Evolutionary conservation across 2,797 vertebrate species (phyloP).

Genomic region (Neostethus bicornis): DNA sequence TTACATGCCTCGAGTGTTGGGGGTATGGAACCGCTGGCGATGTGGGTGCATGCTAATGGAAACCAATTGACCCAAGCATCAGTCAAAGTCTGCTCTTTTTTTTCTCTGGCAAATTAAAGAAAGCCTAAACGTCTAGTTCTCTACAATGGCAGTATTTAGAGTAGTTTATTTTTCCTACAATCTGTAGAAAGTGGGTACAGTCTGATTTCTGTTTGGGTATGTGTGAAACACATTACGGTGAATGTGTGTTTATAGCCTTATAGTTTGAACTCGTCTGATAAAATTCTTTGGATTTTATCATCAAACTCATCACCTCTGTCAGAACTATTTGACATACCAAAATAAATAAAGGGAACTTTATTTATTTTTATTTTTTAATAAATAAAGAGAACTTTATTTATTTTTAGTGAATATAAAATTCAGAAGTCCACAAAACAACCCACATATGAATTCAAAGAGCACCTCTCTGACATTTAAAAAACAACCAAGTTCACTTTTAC

Average conservation of each 20-base stretch:
- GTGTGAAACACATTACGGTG: constrained; percentile 8
- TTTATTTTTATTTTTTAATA: too few species aligned
- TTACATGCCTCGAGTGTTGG: constrained; percentile 19
- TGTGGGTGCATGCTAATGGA: constrained; percentile 39
- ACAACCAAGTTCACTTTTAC: too few species aligned
- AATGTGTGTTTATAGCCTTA: constrained; percentile 43
- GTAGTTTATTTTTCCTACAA: constrained; percentile 14
- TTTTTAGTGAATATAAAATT: too few species aligned
- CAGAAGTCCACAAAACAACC: background rate
- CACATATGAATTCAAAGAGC: background rate
- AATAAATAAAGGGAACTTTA: too few species aligned
- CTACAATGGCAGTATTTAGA: constrained; percentile 43
- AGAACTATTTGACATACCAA: too few species aligned
- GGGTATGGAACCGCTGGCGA: constrained; percentile 6
- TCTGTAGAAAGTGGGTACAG: constrained; percentile 18
- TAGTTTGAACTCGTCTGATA: constrained; percentile 49
- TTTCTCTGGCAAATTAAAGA: constrained; percentile 49
- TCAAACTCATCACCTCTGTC: too few species aligned
- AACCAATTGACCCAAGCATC: constrained; percentile 46
- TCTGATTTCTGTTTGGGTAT: constrained; percentile 14
- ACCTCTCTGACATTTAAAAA: background rate
- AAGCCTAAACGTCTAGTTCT: constrained; percentile 33
- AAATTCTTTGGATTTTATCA: constrained; percentile 41
- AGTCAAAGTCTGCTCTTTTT: constrained; percentile 37
- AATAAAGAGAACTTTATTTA: too few species aligned